Percentiles rank a stretch among this genome's conserved stretches.
phyloP scores from a whole-genome alignment of 1,140 invertebrate genomes.

The Agrypnia vestita region DNA sequence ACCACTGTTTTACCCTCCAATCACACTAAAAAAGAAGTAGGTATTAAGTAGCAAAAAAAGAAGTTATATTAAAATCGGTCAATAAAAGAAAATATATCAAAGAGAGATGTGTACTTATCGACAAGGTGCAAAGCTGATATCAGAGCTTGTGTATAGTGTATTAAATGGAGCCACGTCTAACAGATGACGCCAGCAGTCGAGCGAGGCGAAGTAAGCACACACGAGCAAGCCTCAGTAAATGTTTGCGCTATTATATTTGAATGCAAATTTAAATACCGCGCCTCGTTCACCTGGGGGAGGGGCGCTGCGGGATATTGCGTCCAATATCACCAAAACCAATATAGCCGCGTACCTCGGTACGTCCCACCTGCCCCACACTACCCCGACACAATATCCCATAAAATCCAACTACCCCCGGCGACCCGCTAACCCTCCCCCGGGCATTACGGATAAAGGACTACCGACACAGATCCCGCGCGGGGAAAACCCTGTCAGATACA shows the following conservation, averaged over 20 bases:
- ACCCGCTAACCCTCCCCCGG: not conserved
- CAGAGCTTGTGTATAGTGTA: too few relatives aligned
- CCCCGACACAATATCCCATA: not conserved
- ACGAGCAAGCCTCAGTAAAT: not conserved
- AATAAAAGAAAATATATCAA: too few relatives aligned
- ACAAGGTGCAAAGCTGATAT: too few relatives aligned
- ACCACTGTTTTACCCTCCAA: too few relatives aligned
- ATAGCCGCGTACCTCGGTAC: not conserved
- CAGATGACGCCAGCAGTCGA: too few relatives aligned
- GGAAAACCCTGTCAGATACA: slow-evolving; percentile 14
- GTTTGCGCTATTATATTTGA: not conserved
- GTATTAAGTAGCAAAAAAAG: too few relatives aligned
- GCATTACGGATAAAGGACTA: slow-evolving; percentile 17
- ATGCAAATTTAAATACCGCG: slow-evolving; percentile 24
- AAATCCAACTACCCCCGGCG: not conserved
- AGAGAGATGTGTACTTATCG: too few relatives aligned
- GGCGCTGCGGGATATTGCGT: not conserved
- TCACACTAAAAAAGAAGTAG: too few relatives aligned
- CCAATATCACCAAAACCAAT: slow-evolving; percentile 20
- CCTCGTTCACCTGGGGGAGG: not conserved
- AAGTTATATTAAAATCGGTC: too few relatives aligned
- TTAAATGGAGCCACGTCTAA: too few relatives aligned
- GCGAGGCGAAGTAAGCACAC: too few relatives aligned
- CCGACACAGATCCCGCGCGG: not conserved
- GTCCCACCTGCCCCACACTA: not conserved